A percentile compares a stretch with the other conserved stretches of the same genome.
Evolutionary conservation across 2,888 invertebrate genomes (phyloP).

Genomic region (Gasteruption jaculator): DNA sequence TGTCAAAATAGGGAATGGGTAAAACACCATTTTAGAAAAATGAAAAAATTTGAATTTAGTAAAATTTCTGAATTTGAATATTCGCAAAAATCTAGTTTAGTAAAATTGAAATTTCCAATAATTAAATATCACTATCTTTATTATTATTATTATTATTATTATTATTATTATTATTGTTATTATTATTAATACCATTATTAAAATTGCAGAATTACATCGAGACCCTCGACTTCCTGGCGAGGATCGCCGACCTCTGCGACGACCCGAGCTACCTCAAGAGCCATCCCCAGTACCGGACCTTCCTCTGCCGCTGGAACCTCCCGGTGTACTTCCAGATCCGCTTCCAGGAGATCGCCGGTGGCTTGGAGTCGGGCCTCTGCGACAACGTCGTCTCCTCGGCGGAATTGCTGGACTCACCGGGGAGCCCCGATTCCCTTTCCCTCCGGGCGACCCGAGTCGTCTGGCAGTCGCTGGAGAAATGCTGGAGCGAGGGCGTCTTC

Average conservation of each 20-base stretch:
- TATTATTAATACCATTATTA: slow-evolving; percentile 12
- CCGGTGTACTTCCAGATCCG: slow-evolving; percentile 96
- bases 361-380: slow-evolving; percentile 37
- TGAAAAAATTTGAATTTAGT: slow-evolving; percentile 11
- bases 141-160: slow-evolving; percentile 8
- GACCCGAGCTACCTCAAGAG: slow-evolving; percentile 59
- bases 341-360: slow-evolving; percentile 88
- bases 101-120: slow-evolving; percentile 1
- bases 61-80: too few relatives aligned
- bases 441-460: slow-evolving; percentile 52
- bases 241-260: slow-evolving; percentile 65
- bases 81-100: neutral
- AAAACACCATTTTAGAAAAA: slow-evolving; percentile 13
- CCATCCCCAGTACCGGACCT: slow-evolving; percentile 70
- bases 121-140: neutral
- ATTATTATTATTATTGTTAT: neutral
- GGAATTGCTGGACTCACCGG: too few relatives aligned
- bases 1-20: too few relatives aligned
- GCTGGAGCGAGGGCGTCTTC: slow-evolving; percentile 79
- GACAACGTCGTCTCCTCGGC: too few relatives aligned
- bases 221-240: slow-evolving; percentile 70
- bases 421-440: slow-evolving; percentile 29
- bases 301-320: slow-evolving; percentile 85
- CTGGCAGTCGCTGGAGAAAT: slow-evolving; percentile 57
- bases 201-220: slow-evolving; percentile 64